A percentile compares a stretch with the other conserved stretches of the same genome.
Conservation (phyloP, 1,140 invertebrate genomes). For the Drosophila takahashii region DNA sequence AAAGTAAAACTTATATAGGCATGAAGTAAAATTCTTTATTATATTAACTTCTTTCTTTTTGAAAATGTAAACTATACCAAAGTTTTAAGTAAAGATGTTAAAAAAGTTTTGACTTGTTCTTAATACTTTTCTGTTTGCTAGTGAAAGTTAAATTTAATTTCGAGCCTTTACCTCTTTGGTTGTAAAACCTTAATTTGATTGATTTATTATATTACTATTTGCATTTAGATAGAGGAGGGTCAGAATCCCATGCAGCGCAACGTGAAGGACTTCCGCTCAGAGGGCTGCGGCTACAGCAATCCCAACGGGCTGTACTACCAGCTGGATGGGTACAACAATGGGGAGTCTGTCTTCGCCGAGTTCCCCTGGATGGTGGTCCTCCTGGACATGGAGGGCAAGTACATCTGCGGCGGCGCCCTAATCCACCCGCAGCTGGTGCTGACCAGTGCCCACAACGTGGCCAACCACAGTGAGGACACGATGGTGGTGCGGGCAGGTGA, state of each 20-base stretch:
- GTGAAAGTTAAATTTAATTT: no score
- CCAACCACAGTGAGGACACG: slow-evolving; percentile 55
- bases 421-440: slow-evolving; percentile 88
- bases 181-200: no score
- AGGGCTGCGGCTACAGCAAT: slow-evolving; percentile 90
- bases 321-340: slow-evolving; percentile 88
- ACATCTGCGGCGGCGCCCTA: slow-evolving; percentile 89
- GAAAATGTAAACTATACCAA: no score
- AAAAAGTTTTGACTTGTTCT: no score
- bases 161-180: no score
- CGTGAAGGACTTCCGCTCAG: slow-evolving; percentile 40
- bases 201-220: no score
- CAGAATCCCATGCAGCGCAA: slow-evolving; percentile 6
- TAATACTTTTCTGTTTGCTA: no score
- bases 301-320: slow-evolving; percentile 89
- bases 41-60: not conserved
- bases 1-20: not conserved
- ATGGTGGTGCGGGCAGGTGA: slow-evolving; percentile 88
- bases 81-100: no score
- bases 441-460: slow-evolving; percentile 88
- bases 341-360: slow-evolving; percentile 86
- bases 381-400: slow-evolving; percentile 86
- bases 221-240: slow-evolving; percentile 30
- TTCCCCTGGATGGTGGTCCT: slow-evolving; percentile 95
- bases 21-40: no score